Evolutionary conservation across 2,113 vertebrate genomes (phyloP), one percentile per base, ranked within the genome.

Genomic region (Charina bottae): DNA sequence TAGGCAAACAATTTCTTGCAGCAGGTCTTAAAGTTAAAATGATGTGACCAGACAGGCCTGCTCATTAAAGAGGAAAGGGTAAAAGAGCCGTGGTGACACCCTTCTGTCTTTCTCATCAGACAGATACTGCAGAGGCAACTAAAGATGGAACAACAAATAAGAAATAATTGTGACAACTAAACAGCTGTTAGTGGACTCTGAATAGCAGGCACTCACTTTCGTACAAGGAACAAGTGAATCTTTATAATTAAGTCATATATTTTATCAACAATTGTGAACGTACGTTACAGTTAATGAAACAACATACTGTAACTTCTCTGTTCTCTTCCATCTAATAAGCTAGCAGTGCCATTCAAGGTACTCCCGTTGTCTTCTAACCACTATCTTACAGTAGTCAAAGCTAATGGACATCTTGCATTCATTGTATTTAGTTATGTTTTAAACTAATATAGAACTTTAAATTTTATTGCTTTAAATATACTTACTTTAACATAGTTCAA

Each of bases 311-410:
- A 93, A 93, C 9, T 1, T 37, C 62, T 95, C 62, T 95, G 88
- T 89, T 83, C n/a, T 90, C 92, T 92, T 92, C 91, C 93, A 95
- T 28, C 72, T 94, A 92, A 89, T 6, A 93, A 5, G 49, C 24
- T 83, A 83, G 33, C 15, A 83, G 49, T 93, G 78, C 21, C 2
- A 64, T n/a, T 92, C 83, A 0, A 85, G 83, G 8, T 46, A 87
- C 62, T 95, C 85, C 26, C 84, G 55, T 1, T 56, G 15, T 42
- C 37, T 86, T 24, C 42, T 59, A 83, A 68, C 37, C 37, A 62
- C 2, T 54, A 56, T 15, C 42, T 68, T 78, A n/a, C n/a, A n/a
- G n/a, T n/a, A 87, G n/a, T 91, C 68, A 64, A 87, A 89, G 15
- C 54, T 37, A 21, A 64, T 46, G 3, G 55, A 53, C 15, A 10